phyloP scores from a whole-genome alignment of 2,888 invertebrate genomes.

The Drosophila nr. perissopoda region DNA sequence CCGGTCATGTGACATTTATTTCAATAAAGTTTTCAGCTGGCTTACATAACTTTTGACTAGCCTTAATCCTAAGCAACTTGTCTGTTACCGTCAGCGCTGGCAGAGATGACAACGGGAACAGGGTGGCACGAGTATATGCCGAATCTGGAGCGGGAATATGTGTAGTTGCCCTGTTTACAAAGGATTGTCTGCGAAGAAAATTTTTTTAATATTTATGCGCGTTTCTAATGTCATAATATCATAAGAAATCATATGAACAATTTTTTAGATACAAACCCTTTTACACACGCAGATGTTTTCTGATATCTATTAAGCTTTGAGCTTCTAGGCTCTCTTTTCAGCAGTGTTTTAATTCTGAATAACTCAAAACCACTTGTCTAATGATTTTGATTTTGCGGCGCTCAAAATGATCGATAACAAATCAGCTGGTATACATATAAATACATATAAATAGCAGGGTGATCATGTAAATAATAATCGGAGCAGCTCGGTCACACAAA shows the following conservation, averaged over 20 bases:
- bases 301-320: not conserved
- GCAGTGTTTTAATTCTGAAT: not conserved
- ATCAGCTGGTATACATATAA: not conserved
- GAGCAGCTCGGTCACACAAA: not conserved
- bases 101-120: conserved; percentile 8
- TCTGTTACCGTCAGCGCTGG: conserved; percentile 1
- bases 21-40: conserved; percentile 4
- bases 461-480: conserved; percentile 6
- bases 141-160: not conserved
- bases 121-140: conserved; percentile 1
- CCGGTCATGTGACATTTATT: conserved; percentile 15
- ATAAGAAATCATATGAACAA: not conserved
- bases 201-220: not conserved
- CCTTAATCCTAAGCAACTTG: conserved; percentile 8
- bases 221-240: not conserved
- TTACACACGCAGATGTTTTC: not conserved
- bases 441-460: not conserved
- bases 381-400: conserved; percentile 2
- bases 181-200: not conserved
- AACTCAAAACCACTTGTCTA: not conserved
- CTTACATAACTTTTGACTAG: conserved; percentile 17
- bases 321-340: not conserved
- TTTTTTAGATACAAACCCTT: not conserved
- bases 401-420: conserved; percentile 14
- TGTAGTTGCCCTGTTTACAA: conserved; percentile 2